These are phyloP conservation scores for Antedon mediterranea DNA, from an alignment of 53 echinoderm and acorn worm genomes.

Conservation along the genomic window DNA sequence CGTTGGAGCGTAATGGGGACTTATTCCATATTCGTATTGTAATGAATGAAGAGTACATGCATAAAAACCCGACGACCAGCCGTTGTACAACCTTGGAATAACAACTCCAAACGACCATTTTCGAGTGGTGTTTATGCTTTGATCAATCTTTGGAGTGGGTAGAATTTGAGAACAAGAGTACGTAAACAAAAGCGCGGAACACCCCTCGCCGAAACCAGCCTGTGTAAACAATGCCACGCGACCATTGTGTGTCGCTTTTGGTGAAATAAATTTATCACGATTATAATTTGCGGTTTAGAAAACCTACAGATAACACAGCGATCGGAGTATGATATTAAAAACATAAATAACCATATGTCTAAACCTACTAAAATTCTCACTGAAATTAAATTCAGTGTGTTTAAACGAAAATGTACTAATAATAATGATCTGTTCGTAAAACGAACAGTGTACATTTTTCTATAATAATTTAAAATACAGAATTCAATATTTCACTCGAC, in stretches of 20 bases:
- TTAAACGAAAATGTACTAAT: background rate
- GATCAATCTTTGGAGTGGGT: background rate
- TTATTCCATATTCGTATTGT: background rate
- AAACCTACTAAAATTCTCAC: background rate
- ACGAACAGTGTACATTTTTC: background rate
- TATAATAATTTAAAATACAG: background rate
- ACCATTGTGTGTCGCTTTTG: background rate
- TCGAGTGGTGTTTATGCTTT: background rate
- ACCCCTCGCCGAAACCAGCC: background rate
- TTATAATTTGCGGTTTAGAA: background rate
- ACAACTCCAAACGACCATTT: background rate
- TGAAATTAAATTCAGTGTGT: background rate
- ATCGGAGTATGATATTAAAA: background rate
- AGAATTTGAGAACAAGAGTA: background rate
- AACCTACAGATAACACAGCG: background rate
- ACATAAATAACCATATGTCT: background rate
- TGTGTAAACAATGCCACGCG: background rate
- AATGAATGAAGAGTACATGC: background rate
- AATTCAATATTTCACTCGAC: background rate
- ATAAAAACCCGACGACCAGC: background rate
- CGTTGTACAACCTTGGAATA: conserved; percentile 1
- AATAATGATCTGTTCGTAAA: too few species aligned
- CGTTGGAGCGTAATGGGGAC: background rate
- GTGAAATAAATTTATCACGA: background rate
- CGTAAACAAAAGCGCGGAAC: background rate